Conservation (phyloP, 2,797 vertebrate species). For the Denticeps clupeoides region DNA sequence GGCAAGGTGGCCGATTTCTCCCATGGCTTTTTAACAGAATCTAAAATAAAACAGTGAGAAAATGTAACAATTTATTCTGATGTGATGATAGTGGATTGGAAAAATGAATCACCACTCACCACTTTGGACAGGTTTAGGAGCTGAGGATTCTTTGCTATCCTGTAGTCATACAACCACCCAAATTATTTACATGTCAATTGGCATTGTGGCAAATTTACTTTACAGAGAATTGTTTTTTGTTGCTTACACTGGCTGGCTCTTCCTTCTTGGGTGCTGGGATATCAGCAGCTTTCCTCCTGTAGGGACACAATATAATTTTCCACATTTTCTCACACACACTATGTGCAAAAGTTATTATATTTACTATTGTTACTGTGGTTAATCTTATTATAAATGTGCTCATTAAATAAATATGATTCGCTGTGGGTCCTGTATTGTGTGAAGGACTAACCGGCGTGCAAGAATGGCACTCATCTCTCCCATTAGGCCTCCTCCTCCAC, state of each 20-base stretch:
- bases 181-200: too few species aligned
- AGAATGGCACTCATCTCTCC: conserved; percentile 82
- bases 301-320: conserved; percentile 8
- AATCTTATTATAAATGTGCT: too few species aligned
- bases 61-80: background rate
- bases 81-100: background rate
- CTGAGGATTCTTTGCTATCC: conserved; percentile 43
- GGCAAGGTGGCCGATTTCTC: conserved; percentile 65
- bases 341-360: too few species aligned
- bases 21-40: conserved; percentile 56
- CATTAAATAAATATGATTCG: too few species aligned
- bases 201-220: background rate
- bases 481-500: conserved; percentile 63
- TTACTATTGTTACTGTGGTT: too few species aligned
- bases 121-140: conserved; percentile 42
- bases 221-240: background rate
- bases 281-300: conserved; percentile 51
- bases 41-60: conserved; percentile 22
- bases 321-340: too few species aligned
- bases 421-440: too few species aligned
- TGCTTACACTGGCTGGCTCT: conserved; percentile 39
- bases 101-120: too few species aligned
- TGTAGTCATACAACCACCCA: conserved; percentile 40
- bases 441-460: conserved; percentile 60
- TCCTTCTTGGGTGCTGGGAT: conserved; percentile 37